Base-by-base conservation (phyloP, 2,888 invertebrate species). In the Synanthedon andrenaeformis region DNA sequence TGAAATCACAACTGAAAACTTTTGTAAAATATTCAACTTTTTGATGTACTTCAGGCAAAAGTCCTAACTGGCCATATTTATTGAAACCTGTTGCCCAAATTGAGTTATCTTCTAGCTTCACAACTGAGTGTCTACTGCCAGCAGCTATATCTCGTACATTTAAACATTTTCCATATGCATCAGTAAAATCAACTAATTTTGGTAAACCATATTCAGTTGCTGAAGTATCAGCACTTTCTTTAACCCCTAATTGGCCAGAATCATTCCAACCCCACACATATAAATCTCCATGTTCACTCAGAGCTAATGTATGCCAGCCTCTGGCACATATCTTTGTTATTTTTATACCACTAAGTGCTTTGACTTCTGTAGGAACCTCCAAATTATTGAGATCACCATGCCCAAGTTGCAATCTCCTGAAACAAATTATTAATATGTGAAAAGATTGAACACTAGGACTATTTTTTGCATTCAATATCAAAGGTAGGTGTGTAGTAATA, bases 231-330 rank as follows among this genome's bases (percentile, higher is more conserved):
- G 69, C 70, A 56, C 82, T 81, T 56, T 82, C 71, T 41, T 78
- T 74, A 41, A 93, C 75, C 6, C 97, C 97, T 13, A 97, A 79
- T 76, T 97, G 96, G 0, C 97, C 96, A 66, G 90, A 91, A 58
- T 93, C 92, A 79, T 97, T 97, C 93, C 94, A 96, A 6, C 97
- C 97, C 97, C 97, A 97, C 2, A 90, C 89, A 71, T 96, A 97
- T 0, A 96, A 69, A 73, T 96, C 96, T 12, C 96, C 96, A 74
- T 89, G 90, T 65, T 90, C 89, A 61, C 94, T 95, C 6, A 96
- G 73, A 10, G 93, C 95, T 52, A 92, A 89, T 53, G 92, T 93
- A 75, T 97, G 96, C 96, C 96, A 97, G 10, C 95, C 96, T 6
- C 95, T 95, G 45, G 94, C 92, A 51, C 92, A 89, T 53, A 97